phyloP scores from a whole-genome alignment of 1,140 invertebrate genomes.

The Lamellibrachia luymesi region DNA sequence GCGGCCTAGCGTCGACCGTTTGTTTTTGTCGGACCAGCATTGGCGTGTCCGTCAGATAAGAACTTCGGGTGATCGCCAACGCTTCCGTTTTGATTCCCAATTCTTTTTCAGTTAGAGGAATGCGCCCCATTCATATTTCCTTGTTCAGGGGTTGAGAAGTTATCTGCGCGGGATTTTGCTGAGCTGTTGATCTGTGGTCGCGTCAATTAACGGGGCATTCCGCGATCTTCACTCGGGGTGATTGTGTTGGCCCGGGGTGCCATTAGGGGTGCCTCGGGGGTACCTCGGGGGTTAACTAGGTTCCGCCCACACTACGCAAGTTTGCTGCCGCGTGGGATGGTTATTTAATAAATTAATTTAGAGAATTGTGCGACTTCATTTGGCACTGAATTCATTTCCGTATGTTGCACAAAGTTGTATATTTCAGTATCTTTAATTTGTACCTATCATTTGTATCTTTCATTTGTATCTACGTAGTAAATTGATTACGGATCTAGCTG shows the following conservation, averaged over 20 bases:
- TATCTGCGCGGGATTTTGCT: neutral
- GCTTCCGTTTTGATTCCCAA: neutral
- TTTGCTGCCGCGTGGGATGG: neutral
- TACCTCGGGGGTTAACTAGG: neutral
- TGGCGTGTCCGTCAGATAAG: neutral
- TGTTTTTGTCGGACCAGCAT: neutral
- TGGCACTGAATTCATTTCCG: neutral
- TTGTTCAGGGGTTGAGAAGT: neutral
- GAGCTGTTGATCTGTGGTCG: neutral
- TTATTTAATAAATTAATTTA: neutral
- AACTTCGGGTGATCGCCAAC: neutral
- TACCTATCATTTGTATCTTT: neutral
- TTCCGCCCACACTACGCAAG: neutral
- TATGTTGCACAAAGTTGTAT: neutral
- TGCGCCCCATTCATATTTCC: neutral
- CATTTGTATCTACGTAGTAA: neutral
- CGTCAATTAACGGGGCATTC: neutral
- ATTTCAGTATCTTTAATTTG: neutral
- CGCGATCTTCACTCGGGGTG: neutral
- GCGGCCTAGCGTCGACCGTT: neutral
- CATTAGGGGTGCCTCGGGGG: neutral
- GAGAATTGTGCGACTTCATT: neutral
- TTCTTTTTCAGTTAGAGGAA: neutral
- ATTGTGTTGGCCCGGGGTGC: neutral
- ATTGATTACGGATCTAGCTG: neutral